Base-by-base conservation (phyloP, 2,888 invertebrate species). In the Rutpela maculata region DNA sequence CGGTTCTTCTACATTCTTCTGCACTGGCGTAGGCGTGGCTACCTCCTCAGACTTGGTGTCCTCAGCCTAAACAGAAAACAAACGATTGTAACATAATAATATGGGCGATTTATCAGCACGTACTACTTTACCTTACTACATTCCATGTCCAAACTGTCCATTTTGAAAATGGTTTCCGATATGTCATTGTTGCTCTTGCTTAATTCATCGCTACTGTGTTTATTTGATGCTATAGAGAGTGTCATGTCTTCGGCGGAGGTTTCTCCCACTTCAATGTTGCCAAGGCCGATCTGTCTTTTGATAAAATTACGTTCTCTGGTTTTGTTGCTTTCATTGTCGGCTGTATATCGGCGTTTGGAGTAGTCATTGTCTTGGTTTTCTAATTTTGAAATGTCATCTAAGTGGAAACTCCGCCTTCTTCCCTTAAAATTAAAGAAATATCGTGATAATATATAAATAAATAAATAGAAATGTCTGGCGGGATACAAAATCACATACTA, bases 321-420 rank as follows among this genome's bases (percentile, higher is more conserved):
- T 72, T 87, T 88, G 57, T 84, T 86, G 73, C 86, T 87, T 66
- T 88, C 87, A 72, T 85, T 89, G 73, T 89, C 90, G 50, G 89
- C 88, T 4, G 90, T 90, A 78, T 90, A 92, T 89, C 93, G 91
- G 83, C 93, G 90, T 84, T 93, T 93, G 1, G 91, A 91, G 84
- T 93, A 93, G 86, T 95, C 94, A 43, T 94, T 95, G 43, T 93
- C 91, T 89, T 95, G 93, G 85, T 94, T 94, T 86, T 94, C 93
- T 43, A 86, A 81, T 63, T 84, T 83, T 31, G 85, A 78, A 43
- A 86, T 84, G 22, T 85, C 85, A 60, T 86, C 85, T 12, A 89
- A 80, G 78, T 89, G 88, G 35, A 90, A 87, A 81, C 90, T 90
- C 38, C 89, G 85, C 66, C 90, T 84, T 22, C 89, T 87, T 43